phyloP scores from a whole-genome alignment of 2,113 vertebrate genomes.

The Antechinus stuartii region DNA sequence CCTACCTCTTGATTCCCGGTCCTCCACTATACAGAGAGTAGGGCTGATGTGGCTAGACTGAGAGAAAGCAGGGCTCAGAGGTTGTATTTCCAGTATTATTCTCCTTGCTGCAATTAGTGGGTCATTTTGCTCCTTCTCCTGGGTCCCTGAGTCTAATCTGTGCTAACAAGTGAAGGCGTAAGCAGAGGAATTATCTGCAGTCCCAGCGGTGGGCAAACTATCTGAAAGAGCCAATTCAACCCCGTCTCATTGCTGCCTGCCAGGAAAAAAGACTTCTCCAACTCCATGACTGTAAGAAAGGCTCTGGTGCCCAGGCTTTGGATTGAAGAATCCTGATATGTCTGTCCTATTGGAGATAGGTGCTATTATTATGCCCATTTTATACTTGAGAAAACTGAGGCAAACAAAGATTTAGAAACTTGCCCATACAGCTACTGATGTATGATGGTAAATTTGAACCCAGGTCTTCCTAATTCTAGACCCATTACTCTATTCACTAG shows the following conservation, averaged over 20 bases:
- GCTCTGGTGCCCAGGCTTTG: not conserved
- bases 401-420: not conserved
- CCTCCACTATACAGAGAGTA: not conserved
- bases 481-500: not conserved
- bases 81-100: not conserved
- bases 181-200: not conserved
- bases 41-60: not conserved
- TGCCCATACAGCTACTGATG: not conserved
- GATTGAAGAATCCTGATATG: not conserved
- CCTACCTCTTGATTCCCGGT: not conserved
- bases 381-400: not conserved
- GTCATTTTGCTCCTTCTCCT: not conserved
- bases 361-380: not conserved
- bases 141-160: not conserved
- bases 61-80: not conserved
- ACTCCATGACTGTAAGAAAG: not conserved
- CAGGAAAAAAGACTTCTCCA: not conserved
- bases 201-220: not conserved
- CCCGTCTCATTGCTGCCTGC: not conserved
- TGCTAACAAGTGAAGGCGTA: not conserved
- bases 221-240: not conserved
- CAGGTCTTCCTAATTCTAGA: not conserved
- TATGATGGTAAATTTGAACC: not conserved
- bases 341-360: not conserved
- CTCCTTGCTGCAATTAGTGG: not conserved